Evolutionary conservation across 2,797 vertebrate genomes (phyloP).

Genomic region (Anguilla obscura): DNA sequence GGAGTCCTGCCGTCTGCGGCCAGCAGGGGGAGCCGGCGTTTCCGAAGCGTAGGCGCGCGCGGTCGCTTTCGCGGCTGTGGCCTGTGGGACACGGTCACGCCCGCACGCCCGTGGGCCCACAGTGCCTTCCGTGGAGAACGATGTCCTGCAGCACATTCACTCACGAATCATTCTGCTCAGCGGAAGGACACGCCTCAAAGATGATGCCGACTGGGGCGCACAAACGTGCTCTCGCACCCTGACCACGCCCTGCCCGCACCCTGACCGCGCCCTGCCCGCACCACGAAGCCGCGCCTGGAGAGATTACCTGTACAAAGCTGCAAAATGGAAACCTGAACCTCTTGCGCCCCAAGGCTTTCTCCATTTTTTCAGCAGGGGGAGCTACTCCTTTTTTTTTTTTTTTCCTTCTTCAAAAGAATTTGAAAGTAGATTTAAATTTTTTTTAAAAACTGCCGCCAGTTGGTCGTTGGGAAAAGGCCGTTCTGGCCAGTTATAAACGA

Average conservation of each 20-base stretch:
- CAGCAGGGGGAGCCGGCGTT: not conserved
- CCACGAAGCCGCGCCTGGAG: not conserved
- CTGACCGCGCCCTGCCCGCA: not conserved
- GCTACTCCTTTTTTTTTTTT: constrained; percentile 32
- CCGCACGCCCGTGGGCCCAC: constrained; percentile 48
- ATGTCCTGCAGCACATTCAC: constrained; percentile 35
- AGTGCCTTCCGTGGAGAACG: constrained; percentile 65
- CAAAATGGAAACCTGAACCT: not conserved
- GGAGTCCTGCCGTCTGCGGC: not conserved
- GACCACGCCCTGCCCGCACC: too few relatives aligned
- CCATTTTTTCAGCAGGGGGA: not conserved
- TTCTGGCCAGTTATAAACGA: constrained; percentile 40
- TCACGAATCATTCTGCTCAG: not conserved
- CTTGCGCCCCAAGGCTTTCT: too few relatives aligned
- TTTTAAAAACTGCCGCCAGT: constrained; percentile 20
- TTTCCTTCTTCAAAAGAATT: constrained; percentile 39
- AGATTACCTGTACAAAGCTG: not conserved
- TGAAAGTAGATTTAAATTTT: not conserved
- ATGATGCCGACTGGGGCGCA: constrained; percentile 36
- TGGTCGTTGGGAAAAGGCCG: constrained; percentile 12
- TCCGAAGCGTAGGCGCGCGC: not conserved
- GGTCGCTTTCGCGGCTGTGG: not conserved
- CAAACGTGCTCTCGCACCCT: not conserved
- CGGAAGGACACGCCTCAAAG: constrained; percentile 36
- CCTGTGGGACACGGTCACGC: constrained; percentile 23